Conservation (phyloP, 2,888 invertebrate genomes). For the Trimorus sp. region DNA sequence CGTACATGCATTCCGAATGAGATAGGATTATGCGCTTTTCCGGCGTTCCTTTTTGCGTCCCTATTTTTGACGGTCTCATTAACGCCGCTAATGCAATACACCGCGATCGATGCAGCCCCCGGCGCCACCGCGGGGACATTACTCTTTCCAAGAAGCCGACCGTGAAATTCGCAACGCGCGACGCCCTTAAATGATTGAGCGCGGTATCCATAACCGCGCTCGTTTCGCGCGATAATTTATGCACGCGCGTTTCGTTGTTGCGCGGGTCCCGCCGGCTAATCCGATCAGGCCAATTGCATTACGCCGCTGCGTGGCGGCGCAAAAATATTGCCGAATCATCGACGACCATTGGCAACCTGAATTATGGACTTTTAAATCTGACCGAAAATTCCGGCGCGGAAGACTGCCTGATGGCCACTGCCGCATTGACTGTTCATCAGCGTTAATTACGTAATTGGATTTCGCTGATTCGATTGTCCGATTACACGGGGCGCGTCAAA, state of each 20-base stretch:
- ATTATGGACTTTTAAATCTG: slow-evolving; percentile 66
- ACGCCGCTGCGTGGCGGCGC: slow-evolving; percentile 74
- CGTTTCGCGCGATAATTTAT: slow-evolving; percentile 67
- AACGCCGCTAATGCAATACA: slow-evolving; percentile 53
- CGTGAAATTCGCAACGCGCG: slow-evolving; percentile 41
- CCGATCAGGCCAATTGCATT: slow-evolving; percentile 77
- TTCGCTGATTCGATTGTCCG: slow-evolving; percentile 42
- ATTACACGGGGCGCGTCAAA: slow-evolving; percentile 24
- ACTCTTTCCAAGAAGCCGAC: slow-evolving; percentile 12
- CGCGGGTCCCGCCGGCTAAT: slow-evolving; percentile 69
- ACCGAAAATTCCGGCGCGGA: slow-evolving; percentile 30
- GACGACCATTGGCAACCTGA: slow-evolving; percentile 73
- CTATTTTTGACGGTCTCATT: slow-evolving; percentile 62
- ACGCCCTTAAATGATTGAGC: slow-evolving; percentile 32
- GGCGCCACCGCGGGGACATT: slow-evolving; percentile 18
- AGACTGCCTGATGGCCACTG: background rate
- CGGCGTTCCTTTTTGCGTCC: slow-evolving; percentile 24
- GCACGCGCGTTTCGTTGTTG: slow-evolving; percentile 51
- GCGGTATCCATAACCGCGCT: slow-evolving; percentile 18
- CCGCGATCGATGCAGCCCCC: slow-evolving; percentile 35
- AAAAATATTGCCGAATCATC: slow-evolving; percentile 77
- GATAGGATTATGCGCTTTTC: slow-evolving; percentile 57
- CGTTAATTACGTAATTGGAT: slow-evolving; percentile 49
- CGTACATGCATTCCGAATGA: slow-evolving; percentile 48
- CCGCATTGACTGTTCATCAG: slow-evolving; percentile 48